These are phyloP conservation scores for Sus cebifrons DNA, from an alignment of 2,797 vertebrate genomes.

Conservation along the genomic window DNA sequence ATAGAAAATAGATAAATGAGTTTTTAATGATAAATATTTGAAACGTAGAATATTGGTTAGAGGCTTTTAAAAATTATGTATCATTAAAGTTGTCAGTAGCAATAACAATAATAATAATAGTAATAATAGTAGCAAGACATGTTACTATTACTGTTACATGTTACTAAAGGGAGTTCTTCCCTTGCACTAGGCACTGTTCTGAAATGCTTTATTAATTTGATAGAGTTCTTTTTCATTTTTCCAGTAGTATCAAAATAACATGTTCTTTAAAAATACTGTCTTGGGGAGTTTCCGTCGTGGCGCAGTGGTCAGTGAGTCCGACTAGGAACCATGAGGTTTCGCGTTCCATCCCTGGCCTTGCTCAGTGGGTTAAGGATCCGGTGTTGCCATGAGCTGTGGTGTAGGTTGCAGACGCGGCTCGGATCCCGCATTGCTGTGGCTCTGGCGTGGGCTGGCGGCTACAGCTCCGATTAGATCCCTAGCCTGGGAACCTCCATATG, in stretches of 20 bases:
- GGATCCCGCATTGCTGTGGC: too few species aligned
- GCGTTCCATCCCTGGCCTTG: too few species aligned
- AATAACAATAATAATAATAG: not conserved
- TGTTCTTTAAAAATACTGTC: conserved; percentile 35
- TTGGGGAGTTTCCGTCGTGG: not conserved
- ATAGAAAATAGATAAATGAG: conserved; percentile 26
- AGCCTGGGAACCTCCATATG: too few species aligned
- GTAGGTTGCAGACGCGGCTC: too few species aligned
- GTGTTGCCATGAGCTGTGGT: too few species aligned
- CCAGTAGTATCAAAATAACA: conserved; percentile 26
- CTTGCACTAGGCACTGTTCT: not conserved
- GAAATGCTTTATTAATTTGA: conserved; percentile 25
- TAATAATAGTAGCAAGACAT: not conserved
- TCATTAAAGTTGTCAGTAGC: not conserved
- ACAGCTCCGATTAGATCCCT: too few species aligned
- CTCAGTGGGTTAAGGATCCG: too few species aligned
- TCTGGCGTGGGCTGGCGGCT: too few species aligned
- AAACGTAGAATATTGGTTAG: not conserved
- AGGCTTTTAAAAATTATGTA: not conserved
- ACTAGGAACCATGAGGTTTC: too few species aligned
- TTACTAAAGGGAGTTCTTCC: not conserved
- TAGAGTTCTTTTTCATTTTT: conserved; percentile 56
- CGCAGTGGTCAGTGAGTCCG: too few species aligned
- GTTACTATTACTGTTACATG: not conserved
- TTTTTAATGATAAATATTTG: not conserved